Base-by-base conservation (phyloP, 1,140 invertebrate species). In the Notospermus geniculatus region DNA sequence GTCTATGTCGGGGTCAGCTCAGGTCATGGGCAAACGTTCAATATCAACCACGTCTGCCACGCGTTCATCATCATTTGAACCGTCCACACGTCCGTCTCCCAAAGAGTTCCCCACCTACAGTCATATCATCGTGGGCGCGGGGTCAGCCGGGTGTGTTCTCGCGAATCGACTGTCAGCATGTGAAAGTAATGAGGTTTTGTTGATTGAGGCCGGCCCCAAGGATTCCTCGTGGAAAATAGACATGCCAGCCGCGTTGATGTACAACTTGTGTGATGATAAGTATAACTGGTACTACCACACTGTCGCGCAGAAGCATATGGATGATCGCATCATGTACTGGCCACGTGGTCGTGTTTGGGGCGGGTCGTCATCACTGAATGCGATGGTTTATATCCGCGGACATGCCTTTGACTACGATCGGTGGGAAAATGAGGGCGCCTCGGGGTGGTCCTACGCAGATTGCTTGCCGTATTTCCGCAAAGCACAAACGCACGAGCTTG, bases 311-410 rank as follows among this genome's bases (percentile, higher is more conserved):
- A 71, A 71, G 59, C 55, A 74, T 57, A 77, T 85, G 73, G 72
- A 83, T 60, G 77, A 82, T 63, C 71, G 83, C 15, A 71, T 78
- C 13, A 78, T 84, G 72, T 85, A 85, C 69, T 84, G 83, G 81
- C 84, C 83, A 0, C 59, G 83, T 53, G 83, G 83, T 9, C 63
- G 76, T 27, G 79, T 81, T 2, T 74, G 70, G 72, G 94, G 94
- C 0, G 95, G 95, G 0, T 93, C 91, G 0, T 94, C 91, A 1
- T 92, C 96, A 0, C 84, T 98, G 0, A 99, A 99, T 78, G 97
- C 97, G 72, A 98, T 99, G 96, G 84, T 97, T 0, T 99, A 98
- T 72, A 84, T 98, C 0, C 84, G 96, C 27, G 96, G 95, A 0
- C 96, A 98, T 75, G 88, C 88, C 63, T 87, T 86, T 61, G 96